Evolutionary conservation across 2,888 invertebrate genomes (phyloP).

Genomic region (Apamea epomidion): DNA sequence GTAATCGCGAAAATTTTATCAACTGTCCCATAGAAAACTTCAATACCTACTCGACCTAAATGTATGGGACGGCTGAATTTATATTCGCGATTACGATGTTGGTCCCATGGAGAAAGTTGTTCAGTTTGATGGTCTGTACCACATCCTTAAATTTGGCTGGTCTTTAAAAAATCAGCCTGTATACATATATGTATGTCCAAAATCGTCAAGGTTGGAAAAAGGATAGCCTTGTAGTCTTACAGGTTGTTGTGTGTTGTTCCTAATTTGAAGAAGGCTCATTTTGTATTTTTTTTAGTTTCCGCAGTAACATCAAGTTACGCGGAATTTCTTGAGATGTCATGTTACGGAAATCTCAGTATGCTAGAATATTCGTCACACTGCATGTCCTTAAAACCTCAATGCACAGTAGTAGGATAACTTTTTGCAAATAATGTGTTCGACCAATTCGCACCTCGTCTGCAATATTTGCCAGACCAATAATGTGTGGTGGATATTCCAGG

Average conservation of each 20-base stretch:
- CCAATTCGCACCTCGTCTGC: slow-evolving; percentile 90
- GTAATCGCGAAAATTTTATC: too few species aligned
- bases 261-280: neutral
- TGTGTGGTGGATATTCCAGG: slow-evolving; percentile 85
- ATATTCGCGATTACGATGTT: too few species aligned
- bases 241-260: neutral
- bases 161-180: too few species aligned
- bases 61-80: too few species aligned
- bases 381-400: slow-evolving; percentile 9
- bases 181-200: too few species aligned
- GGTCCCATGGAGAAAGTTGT: too few species aligned
- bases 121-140: too few species aligned
- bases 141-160: too few species aligned
- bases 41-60: too few species aligned
- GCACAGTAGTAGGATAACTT: neutral
- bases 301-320: neutral
- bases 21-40: too few species aligned
- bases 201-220: too few species aligned
- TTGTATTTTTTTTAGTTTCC: neutral
- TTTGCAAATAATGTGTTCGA: slow-evolving; percentile 79
- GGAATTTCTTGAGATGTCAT: neutral
- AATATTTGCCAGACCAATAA: slow-evolving; percentile 91
- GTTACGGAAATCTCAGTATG: too few species aligned
- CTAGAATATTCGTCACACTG: neutral
- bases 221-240: neutral